Base-by-base conservation (phyloP, 2,888 invertebrate species). In the Philaethria dido region DNA sequence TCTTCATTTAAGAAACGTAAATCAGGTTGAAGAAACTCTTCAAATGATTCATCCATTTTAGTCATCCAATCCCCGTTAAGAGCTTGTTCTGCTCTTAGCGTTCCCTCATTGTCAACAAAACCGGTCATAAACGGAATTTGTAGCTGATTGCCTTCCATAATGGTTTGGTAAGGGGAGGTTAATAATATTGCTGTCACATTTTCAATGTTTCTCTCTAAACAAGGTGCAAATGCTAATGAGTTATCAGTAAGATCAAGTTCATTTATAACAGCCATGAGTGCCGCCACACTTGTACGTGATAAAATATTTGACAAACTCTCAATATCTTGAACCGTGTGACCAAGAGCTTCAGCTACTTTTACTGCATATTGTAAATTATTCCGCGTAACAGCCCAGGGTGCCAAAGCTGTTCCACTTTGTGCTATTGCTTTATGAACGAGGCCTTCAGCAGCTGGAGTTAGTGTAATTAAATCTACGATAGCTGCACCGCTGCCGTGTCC, bases 401-500 rank as follows among this genome's bases (percentile, higher is more conserved):
- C 79, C 33, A 88, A 76, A n/a, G 92, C 87, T 52, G 79, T 86
- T 14, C 92, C 89, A 79, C 91, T 92, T 77, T 91, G 91, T 14
- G 80, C 73, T 60, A 91, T 90, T 13, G 82, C 89, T 78, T 81
- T 91, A 57, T 88, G 84, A 25, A 92, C 74, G 25, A 92, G 79
- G 29, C 83, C 85, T 42, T 76, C 67, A 52, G 87, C 80, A 77
- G 81, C 78, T 0, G 88, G 87, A 11, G 92, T 89, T 22, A 91
- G 61, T 18, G 90, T 87, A 0, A 92, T 79, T 60, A 92, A 80
- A 76, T 92, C 92, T 1, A 91, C 88, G 14, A 86, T 85, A 44
- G 95, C 94, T 4, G 95, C 96, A 1, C 96, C 96, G 64, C 96
- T 95, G 18, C 96, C 96, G 79, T 98, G 96, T 0, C 98, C 98